A percentile compares a stretch with the other conserved stretches of the same genome.
Conservation (phyloP, 2,888 invertebrate species). For the Prenolepis imparis region DNA sequence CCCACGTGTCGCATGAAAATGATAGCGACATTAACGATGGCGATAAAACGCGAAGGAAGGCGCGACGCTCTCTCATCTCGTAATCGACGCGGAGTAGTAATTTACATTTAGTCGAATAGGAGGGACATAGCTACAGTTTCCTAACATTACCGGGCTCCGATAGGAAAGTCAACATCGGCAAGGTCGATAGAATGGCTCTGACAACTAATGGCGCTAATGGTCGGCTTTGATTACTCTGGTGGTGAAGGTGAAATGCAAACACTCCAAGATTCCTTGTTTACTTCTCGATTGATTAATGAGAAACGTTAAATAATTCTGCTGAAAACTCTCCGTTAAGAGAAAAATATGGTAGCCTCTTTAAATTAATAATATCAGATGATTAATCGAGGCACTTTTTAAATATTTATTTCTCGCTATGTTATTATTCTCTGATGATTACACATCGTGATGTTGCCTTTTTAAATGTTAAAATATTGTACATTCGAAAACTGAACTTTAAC, state of each 20-base stretch:
- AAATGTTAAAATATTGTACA: background rate
- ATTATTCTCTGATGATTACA: background rate
- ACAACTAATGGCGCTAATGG: constrained; percentile 22
- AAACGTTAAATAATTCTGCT: background rate
- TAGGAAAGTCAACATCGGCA: constrained; percentile 19
- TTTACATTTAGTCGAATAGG: background rate
- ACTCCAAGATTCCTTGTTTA: constrained; percentile 14
- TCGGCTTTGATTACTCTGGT: background rate
- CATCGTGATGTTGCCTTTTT: background rate
- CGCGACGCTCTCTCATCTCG: background rate
- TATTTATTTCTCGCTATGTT: background rate
- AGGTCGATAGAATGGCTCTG: constrained; percentile 3
- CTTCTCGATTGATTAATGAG: constrained; percentile 25
- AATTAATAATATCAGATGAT: background rate
- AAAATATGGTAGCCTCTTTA: background rate
- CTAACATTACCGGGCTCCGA: background rate
- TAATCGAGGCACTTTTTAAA: background rate
- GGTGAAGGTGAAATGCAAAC: background rate
- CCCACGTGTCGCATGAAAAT: constrained; percentile 18
- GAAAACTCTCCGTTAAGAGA: background rate
- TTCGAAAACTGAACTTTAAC: constrained; percentile 23
- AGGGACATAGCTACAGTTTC: constrained; percentile 9
- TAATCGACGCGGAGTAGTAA: background rate
- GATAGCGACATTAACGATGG: too few species aligned
- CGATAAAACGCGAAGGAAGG: background rate